Conservation (phyloP, 2,888 invertebrate genomes). For the Polymixis lichenea region DNA sequence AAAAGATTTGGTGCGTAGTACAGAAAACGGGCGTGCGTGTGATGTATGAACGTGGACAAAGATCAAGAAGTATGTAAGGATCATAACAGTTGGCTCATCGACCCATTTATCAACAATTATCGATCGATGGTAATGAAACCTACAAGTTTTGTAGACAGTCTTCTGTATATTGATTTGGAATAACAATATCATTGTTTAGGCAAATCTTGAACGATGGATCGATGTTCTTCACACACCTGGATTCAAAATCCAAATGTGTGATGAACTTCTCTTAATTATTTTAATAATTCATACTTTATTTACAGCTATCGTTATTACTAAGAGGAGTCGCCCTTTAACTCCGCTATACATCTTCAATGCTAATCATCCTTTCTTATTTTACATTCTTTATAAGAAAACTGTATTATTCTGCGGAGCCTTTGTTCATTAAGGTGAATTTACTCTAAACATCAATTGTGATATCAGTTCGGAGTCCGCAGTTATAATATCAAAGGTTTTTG, state of each 20-base stretch:
- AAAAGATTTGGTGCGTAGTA: neutral
- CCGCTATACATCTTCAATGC: slow-evolving; percentile 60
- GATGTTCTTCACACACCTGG: no score
- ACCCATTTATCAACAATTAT: neutral
- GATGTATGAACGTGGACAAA: neutral
- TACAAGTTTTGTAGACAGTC: no score
- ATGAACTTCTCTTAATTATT: neutral
- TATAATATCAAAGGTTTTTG: neutral
- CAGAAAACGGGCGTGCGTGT: neutral
- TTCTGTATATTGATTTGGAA: no score
- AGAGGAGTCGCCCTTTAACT: slow-evolving; percentile 39
- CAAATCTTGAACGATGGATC: neutral
- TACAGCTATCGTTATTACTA: slow-evolving; percentile 45
- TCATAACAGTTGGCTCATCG: no score
- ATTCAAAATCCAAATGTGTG: neutral
- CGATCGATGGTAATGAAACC: neutral
- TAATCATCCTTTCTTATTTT: slow-evolving; percentile 63
- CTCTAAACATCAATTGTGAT: neutral
- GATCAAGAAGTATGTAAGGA: neutral
- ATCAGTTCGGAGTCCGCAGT: slow-evolving; percentile 33
- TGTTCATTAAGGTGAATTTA: slow-evolving; percentile 43
- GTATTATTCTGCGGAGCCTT: slow-evolving; percentile 64
- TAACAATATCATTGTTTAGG: neutral
- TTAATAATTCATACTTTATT: slow-evolving; percentile 22
- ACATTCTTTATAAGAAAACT: slow-evolving; percentile 47